Evolutionary conservation across 1,140 invertebrate species (phyloP).

Genomic region (Holcopasites calliopsidis): DNA sequence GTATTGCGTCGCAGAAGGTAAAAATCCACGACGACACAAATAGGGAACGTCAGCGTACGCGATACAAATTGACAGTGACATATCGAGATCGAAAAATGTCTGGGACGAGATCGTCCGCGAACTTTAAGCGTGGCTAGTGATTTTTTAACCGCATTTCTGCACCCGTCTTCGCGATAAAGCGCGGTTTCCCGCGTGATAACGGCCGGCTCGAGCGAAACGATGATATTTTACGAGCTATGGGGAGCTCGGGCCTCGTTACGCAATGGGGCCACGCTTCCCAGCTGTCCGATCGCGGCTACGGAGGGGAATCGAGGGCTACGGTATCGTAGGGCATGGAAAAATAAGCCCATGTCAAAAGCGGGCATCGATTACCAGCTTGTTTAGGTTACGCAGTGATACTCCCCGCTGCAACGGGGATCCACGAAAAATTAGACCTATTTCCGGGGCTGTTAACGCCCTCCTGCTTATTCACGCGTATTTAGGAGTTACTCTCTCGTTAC

Average conservation of each 20-base stretch:
- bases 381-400: slow-evolving; percentile 25
- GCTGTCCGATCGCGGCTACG: slow-evolving; percentile 57
- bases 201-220: slow-evolving; percentile 16
- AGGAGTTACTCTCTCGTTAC: neutral
- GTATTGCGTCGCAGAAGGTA: neutral
- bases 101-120: slow-evolving; percentile 26
- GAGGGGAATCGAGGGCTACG: slow-evolving; percentile 3
- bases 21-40: slow-evolving; percentile 2
- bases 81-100: slow-evolving; percentile 63
- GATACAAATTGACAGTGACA: slow-evolving; percentile 47
- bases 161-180: slow-evolving; percentile 26
- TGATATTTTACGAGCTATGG: slow-evolving; percentile 49
- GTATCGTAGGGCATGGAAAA: slow-evolving; percentile 46
- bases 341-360: slow-evolving; percentile 28
- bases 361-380: slow-evolving; percentile 38
- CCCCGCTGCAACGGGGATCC: neutral
- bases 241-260: slow-evolving; percentile 62
- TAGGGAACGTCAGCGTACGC: neutral
- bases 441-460: neutral
- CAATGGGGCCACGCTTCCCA: slow-evolving; percentile 68
- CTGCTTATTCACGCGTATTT: too few relatives aligned
- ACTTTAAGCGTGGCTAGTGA: slow-evolving; percentile 40
- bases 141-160: slow-evolving; percentile 53
- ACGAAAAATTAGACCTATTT: slow-evolving; percentile 25
- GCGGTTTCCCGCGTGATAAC: slow-evolving; percentile 18